Evolutionary conservation across 2,888 invertebrate species (phyloP), one percentile per base, ranked within the genome.

Genomic region (Ornithoptera alexandrae): DNA sequence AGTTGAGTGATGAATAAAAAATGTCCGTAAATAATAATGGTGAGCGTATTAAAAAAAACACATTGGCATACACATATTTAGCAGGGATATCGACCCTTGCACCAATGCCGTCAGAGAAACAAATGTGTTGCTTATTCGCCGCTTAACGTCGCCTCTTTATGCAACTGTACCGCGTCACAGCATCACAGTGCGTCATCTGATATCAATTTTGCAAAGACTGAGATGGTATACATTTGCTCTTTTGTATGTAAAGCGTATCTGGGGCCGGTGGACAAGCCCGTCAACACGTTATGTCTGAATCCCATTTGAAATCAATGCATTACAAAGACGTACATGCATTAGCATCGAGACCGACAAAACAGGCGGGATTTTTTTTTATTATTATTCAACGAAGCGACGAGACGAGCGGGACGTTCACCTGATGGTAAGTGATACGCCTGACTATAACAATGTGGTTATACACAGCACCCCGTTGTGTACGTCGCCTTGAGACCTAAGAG

Each of bases 41-140:
- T 60, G n/a, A 42, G 20, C 22, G 64, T 64, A 56, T 36, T 12
- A 7, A 46, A 62, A 59, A 50, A 46, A 59, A 7, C 36, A 39
- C 60, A 65, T 57, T 62, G 61, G 62, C 61, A 65, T 42, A 57
- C 20, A 65, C 56, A 69, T 65, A 30, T 65, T 36, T 65, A 61
- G 69, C 30, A 12, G 61, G 69, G 65, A 69, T 69, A 62, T 62
- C 62, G 65, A 69, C 62, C 69, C 58, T n/a, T 62, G 57, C 24
- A 60, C 42, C 18, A 20, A 50, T 62, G 62, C 36, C 62, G 65
- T 65, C 65, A 69, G 64, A 64, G 65, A 50, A 12, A 58, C 58
- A 69, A 66, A 69, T 62, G 62, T 62, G 62, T 50, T 57, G 60
- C 58, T 65, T 61, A 62, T 69, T 62, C 24, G 5, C 30, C 69